Evolutionary conservation across 2,888 invertebrate genomes (phyloP).

Genomic region (Torymus texanus): DNA sequence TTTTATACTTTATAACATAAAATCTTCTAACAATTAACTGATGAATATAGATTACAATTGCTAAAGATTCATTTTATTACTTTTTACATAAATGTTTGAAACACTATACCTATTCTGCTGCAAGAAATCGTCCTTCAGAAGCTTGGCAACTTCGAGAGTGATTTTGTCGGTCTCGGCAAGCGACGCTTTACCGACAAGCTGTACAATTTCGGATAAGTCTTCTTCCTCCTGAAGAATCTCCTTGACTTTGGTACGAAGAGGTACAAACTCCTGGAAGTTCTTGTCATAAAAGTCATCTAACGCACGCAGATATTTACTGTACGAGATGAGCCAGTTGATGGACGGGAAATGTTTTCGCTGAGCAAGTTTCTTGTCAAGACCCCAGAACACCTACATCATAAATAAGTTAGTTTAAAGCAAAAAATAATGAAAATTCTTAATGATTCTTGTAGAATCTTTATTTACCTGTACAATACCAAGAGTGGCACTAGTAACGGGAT

Average conservation of each 20-base stretch:
- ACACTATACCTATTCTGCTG: slow-evolving; percentile 95
- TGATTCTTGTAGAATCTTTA: neutral
- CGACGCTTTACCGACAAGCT: slow-evolving; percentile 98
- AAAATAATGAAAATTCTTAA: neutral
- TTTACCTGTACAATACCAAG: slow-evolving; percentile 93
- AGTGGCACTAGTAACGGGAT: slow-evolving; percentile 99
- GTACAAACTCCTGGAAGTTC: slow-evolving; percentile 97
- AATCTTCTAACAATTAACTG: neutral
- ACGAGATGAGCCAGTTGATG: slow-evolving; percentile 99
- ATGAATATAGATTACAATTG: no score
- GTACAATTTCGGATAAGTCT: slow-evolving; percentile 99
- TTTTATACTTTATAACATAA: slow-evolving; percentile 1
- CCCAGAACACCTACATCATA: slow-evolving; percentile 90
- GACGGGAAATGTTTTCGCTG: slow-evolving; percentile 99
- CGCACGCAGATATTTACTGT: slow-evolving; percentile 97
- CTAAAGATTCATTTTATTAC: no score
- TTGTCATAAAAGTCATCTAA: slow-evolving; percentile 99
- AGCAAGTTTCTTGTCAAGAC: slow-evolving; percentile 98
- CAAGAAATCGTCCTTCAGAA: slow-evolving; percentile 99
- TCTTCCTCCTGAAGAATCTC: slow-evolving; percentile 99
- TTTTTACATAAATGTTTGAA: no score
- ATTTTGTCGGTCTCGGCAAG: slow-evolving; percentile 99
- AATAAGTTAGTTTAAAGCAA: neutral
- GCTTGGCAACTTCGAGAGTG: slow-evolving; percentile 97
- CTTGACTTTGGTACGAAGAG: slow-evolving; percentile 95